Percentiles rank a stretch among this genome's conserved stretches.
phyloP scores from a whole-genome alignment of 1,140 invertebrate species.

The Macrosteles quadrilineatus region DNA sequence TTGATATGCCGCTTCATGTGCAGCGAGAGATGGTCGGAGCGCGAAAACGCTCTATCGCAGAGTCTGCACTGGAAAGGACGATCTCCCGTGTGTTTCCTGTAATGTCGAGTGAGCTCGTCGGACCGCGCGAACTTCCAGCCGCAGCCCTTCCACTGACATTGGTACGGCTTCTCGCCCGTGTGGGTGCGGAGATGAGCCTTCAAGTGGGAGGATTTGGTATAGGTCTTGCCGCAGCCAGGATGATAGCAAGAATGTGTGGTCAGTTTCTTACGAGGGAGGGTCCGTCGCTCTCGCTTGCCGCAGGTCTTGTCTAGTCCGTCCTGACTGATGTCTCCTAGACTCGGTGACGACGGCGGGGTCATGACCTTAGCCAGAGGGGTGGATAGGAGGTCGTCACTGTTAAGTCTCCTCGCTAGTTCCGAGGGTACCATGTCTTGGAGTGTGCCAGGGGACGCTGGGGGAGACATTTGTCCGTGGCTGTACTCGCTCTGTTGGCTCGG shows the following conservation, averaged over 20 bases:
- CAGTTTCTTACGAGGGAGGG: slow-evolving; percentile 56
- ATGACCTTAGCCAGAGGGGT: slow-evolving; percentile 46
- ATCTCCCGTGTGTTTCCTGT: slow-evolving; percentile 64
- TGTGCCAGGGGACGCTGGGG: slow-evolving; percentile 37
- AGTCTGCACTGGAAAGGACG: slow-evolving; percentile 61
- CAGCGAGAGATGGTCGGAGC: slow-evolving; percentile 67
- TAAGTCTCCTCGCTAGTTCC: slow-evolving; percentile 21
- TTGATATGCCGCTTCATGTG: slow-evolving; percentile 64
- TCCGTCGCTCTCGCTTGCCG: slow-evolving; percentile 50
- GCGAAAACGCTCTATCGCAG: slow-evolving; percentile 64
- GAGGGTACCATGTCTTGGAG: background rate
- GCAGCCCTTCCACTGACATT: slow-evolving; percentile 70
- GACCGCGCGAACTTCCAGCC: slow-evolving; percentile 74
- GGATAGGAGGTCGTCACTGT: background rate
- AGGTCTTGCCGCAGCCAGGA: slow-evolving; percentile 68
- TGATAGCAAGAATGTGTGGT: slow-evolving; percentile 64
- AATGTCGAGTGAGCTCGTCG: slow-evolving; percentile 69
- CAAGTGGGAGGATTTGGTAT: slow-evolving; percentile 72
- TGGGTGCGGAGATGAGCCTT: slow-evolving; percentile 73
- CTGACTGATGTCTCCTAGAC: slow-evolving; percentile 40
- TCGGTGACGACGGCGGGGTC: slow-evolving; percentile 56
- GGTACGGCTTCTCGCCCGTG: slow-evolving; percentile 73
- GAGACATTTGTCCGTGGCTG: slow-evolving; percentile 35
- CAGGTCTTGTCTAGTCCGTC: slow-evolving; percentile 40
- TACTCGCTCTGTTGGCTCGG: slow-evolving; percentile 26